phyloP scores from a whole-genome alignment of 2,113 vertebrate species.

The Cyphomyrus plagiostoma region DNA sequence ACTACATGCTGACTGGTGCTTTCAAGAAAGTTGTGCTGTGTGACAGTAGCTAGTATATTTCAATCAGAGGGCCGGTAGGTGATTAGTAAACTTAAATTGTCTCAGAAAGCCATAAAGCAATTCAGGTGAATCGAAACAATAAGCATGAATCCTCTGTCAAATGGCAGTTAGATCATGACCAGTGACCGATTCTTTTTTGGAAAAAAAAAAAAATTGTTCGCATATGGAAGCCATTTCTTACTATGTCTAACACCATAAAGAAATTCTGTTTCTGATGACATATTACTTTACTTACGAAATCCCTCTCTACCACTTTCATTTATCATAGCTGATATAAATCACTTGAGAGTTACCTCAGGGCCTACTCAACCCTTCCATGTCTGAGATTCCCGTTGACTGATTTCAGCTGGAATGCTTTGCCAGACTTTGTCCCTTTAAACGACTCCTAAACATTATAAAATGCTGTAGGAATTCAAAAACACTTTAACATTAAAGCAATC shows the following conservation, averaged over 20 bases:
- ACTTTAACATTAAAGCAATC: neutral
- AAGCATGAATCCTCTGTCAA: neutral
- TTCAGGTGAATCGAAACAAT: neutral
- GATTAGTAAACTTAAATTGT: neutral
- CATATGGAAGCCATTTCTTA: neutral
- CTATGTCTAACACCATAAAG: neutral
- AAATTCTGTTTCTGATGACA: neutral
- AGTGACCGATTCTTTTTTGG: neutral
- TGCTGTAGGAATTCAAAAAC: neutral
- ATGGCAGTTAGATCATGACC: neutral
- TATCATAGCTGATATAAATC: conserved; percentile 5
- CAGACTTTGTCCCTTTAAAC: neutral
- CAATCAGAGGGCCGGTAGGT: neutral
- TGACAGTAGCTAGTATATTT: neutral
- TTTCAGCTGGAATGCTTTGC: neutral
- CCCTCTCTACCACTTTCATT: neutral
- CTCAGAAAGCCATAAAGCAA: neutral
- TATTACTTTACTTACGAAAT: neutral
- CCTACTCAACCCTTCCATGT: neutral
- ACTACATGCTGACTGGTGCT: no score
- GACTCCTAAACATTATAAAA: neutral
- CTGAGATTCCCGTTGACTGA: neutral
- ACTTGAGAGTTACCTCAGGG: neutral
- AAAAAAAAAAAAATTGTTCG: no score
- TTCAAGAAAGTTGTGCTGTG: neutral